Conservation (phyloP, 2,888 invertebrate species). For the Bibio marci region DNA sequence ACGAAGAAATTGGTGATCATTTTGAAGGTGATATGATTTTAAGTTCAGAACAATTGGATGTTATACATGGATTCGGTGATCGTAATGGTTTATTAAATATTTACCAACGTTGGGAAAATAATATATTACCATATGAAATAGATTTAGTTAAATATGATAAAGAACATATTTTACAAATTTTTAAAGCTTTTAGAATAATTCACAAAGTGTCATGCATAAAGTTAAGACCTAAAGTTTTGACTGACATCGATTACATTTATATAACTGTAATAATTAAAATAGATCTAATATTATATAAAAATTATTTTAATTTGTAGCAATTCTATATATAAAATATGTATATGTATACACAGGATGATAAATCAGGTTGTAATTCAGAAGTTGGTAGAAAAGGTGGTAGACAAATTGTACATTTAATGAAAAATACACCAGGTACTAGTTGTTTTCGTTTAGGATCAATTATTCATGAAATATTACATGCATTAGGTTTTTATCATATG, state of each 20-base stretch:
- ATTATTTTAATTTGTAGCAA: not conserved
- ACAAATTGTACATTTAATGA: slow-evolving; percentile 19
- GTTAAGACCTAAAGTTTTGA: slow-evolving; percentile 42
- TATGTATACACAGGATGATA: slow-evolving; percentile 16
- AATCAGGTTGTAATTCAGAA: slow-evolving; percentile 58
- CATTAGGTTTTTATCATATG: slow-evolving; percentile 62
- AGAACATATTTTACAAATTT: slow-evolving; percentile 39
- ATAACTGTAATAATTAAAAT: slow-evolving; percentile 13
- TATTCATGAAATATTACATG: slow-evolving; percentile 62
- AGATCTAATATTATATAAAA: not conserved
- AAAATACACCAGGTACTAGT: slow-evolving; percentile 17
- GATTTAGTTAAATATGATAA: slow-evolving; percentile 36
- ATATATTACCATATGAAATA: slow-evolving; percentile 45
- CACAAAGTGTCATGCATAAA: slow-evolving; percentile 53
- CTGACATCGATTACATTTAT: slow-evolving; percentile 18
- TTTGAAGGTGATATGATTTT: slow-evolving; percentile 53
- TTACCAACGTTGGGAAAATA: slow-evolving; percentile 41
- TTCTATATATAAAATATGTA: not conserved
- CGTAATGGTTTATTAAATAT: slow-evolving; percentile 42
- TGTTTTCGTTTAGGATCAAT: slow-evolving; percentile 35
- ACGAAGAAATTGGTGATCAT: slow-evolving; percentile 44
- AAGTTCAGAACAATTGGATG: slow-evolving; percentile 19
- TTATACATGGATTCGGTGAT: slow-evolving; percentile 10
- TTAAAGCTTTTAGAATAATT: slow-evolving; percentile 50
- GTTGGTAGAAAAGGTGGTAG: slow-evolving; percentile 43